Evolutionary conservation across 2,888 invertebrate genomes (phyloP).

Genomic region (Pimpla rufipes): DNA sequence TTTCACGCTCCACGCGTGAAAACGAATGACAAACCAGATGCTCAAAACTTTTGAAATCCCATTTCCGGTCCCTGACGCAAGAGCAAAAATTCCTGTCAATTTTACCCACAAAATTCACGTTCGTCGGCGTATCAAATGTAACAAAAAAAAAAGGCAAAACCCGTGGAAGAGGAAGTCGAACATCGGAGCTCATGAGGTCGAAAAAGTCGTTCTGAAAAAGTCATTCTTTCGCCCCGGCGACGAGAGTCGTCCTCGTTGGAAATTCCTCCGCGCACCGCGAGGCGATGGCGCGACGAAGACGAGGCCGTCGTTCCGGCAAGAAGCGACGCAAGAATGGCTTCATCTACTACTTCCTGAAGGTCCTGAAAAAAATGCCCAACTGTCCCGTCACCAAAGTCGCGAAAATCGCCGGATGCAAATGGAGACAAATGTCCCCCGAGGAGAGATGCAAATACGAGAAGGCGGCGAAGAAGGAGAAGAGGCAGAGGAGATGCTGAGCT

Average conservation of each 20-base stretch:
- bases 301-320: constrained; percentile 51
- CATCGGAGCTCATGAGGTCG: not conserved
- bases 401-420: constrained; percentile 73
- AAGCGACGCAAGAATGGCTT: constrained; percentile 73
- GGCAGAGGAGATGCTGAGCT: constrained; percentile 32
- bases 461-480: constrained; percentile 45
- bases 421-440: constrained; percentile 73
- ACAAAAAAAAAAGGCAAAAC: constrained; percentile 20
- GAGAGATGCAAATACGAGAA: constrained; percentile 73
- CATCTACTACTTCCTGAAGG: constrained; percentile 73
- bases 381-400: constrained; percentile 75
- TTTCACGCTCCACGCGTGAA: constrained; percentile 33
- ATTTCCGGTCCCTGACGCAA: not conserved
- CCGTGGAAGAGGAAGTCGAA: not conserved
- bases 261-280: not conserved
- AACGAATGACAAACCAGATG: constrained; percentile 46
- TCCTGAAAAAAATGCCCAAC: constrained; percentile 71
- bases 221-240: not conserved
- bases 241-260: not conserved
- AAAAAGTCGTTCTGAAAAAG: not conserved
- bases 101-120: constrained; percentile 30
- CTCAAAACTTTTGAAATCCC: constrained; percentile 47
- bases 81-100: constrained; percentile 19
- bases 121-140: not conserved
- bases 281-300: constrained; percentile 62